phyloP scores from a whole-genome alignment of 2,888 invertebrate species.

The Tyria jacobaeae region DNA sequence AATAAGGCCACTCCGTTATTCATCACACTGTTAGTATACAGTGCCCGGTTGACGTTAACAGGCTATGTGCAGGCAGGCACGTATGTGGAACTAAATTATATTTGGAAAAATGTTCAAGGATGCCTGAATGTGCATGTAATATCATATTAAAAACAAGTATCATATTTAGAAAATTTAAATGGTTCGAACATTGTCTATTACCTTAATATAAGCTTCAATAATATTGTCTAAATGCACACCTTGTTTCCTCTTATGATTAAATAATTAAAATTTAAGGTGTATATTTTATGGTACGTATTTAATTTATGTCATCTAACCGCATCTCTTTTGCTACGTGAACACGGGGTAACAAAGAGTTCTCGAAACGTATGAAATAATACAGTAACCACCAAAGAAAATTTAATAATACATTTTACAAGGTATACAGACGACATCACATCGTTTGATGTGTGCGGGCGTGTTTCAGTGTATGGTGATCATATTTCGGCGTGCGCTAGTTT shows the following conservation, averaged over 20 bases:
- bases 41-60: too few relatives aligned
- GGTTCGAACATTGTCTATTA: neutral
- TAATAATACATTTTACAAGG: slow-evolving; percentile 49
- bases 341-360: neutral
- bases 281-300: neutral
- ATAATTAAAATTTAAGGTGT: neutral
- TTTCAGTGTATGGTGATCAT: slow-evolving; percentile 51
- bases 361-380: slow-evolving; percentile 22
- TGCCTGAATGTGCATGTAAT: too few relatives aligned
- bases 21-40: too few relatives aligned
- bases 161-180: neutral
- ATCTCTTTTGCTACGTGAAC: neutral
- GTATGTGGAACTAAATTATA: too few relatives aligned
- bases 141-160: too few relatives aligned
- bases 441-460: slow-evolving; percentile 49
- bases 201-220: neutral
- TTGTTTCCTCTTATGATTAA: neutral
- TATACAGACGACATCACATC: slow-evolving; percentile 48
- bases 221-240: neutral
- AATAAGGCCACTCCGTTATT: too few relatives aligned
- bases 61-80: too few relatives aligned
- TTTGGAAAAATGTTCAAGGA: too few relatives aligned
- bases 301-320: neutral
- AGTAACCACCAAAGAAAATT: slow-evolving; percentile 50
- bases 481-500: slow-evolving; percentile 63